Base-by-base conservation (phyloP, 2,888 invertebrate genomes). In the Melinaea marsaeus region DNA sequence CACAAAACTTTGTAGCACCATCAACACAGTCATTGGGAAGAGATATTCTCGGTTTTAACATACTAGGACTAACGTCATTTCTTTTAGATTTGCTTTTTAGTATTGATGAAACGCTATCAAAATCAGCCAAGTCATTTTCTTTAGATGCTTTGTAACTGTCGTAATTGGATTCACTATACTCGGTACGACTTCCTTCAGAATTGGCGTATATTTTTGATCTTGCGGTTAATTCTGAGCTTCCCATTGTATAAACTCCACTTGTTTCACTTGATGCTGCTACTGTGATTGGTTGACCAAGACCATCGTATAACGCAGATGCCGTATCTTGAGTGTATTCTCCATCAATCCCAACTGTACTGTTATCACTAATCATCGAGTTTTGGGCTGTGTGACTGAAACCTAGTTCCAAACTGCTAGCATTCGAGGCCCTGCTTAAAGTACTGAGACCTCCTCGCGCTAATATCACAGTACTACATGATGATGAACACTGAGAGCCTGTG, bases 371-470 rank as follows among this genome's bases (percentile, higher is more conserved):
- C 66, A 95, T 92, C 2, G 96, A 96, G 79, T 96, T 96, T 83
- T 96, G 96, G 32, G 96, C 96, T 2, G 96, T 96, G 79, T 96
- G 96, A 73, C 96, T 96, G 77, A 94, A 96, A 59, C 96, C 96
- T 66, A 96, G 86, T 85, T 96, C 96, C 75, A 96, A 88, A 77
- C 96, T 96, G 72, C 96, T 96, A 59, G 94, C 94, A 54, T 95
- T 95, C 35, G 95, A 95, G 67, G 94, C 92, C 74, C 95, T 91
- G 72, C 95, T 92, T 59, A 92, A 78, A 11, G 91, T 84, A 65
- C 85, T 90, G 32, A 88, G 79, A 56, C 91, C 90, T 37, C 92
- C 88, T 72, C 91, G 86, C 7, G 92, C 86, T 72, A 96, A 94
- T 71, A 96, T 96, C n/a, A 96, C 95, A 46, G 96, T 96, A 77